Percentiles rank a stretch among this genome's conserved stretches.
phyloP scores from a whole-genome alignment of 2,888 invertebrate genomes.

The Xanthorhoe spadicearia region DNA sequence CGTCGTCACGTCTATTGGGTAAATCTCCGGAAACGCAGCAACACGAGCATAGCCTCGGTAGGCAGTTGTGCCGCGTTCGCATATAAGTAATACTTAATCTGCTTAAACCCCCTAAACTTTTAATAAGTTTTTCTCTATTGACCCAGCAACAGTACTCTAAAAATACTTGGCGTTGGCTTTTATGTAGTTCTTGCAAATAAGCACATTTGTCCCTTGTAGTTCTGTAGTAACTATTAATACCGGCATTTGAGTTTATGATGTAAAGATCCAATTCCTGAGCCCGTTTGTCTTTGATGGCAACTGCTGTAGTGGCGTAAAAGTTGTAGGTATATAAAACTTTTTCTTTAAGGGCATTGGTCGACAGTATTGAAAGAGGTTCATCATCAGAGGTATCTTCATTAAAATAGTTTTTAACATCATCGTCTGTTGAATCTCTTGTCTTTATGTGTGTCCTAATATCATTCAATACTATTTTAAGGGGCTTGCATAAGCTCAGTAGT shows the following conservation, averaged over 20 bases:
- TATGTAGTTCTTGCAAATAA: conserved; percentile 13
- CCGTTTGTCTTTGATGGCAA: conserved; percentile 23
- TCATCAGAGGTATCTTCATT: conserved; percentile 6
- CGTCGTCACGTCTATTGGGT: conserved; percentile 5
- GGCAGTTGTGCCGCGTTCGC: conserved; percentile 44
- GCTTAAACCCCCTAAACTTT: conserved; percentile 8
- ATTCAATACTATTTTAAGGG: conserved; percentile 25
- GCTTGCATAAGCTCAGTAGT: conserved; percentile 32
- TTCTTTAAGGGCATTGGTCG: background rate
- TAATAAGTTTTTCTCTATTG: conserved; percentile 40
- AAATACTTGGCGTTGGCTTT: conserved; percentile 17
- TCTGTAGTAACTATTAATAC: conserved; percentile 29
- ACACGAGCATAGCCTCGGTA: conserved; percentile 43
- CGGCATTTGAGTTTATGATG: conserved; percentile 11
- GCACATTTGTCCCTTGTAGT: conserved; percentile 15
- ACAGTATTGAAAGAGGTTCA: background rate
- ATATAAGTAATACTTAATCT: conserved; percentile 28
- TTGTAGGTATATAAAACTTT: background rate
- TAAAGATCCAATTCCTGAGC: conserved; percentile 25
- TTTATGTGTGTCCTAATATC: conserved; percentile 19
- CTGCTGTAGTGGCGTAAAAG: background rate
- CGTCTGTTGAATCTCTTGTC: background rate
- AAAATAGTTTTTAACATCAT: background rate
- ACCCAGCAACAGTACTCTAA: conserved; percentile 55
- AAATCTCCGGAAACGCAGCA: conserved; percentile 42